Conservation (phyloP, 2,113 vertebrate genomes). For the Toxostoma redivivum region DNA sequence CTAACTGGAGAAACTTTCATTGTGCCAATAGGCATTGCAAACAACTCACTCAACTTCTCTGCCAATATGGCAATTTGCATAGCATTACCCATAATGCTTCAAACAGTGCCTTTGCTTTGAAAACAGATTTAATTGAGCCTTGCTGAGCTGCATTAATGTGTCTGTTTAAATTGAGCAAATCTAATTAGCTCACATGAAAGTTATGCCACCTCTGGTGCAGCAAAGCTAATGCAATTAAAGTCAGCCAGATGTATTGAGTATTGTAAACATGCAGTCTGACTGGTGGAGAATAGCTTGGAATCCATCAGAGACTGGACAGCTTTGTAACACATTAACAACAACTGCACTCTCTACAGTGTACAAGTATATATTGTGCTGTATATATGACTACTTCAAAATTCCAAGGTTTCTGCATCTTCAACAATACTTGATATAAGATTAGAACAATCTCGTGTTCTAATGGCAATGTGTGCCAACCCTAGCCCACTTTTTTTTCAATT, state of each 20-base stretch:
- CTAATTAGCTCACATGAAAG: conserved; percentile 76
- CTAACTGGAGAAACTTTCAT: conserved; percentile 47
- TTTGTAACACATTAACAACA: conserved; percentile 30
- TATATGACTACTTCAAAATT: neutral
- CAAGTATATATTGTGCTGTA: neutral
- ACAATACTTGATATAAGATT: neutral
- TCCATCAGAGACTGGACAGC: conserved; percentile 53
- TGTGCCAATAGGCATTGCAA: conserved; percentile 58
- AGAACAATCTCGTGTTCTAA: neutral
- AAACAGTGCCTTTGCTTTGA: conserved; percentile 68
- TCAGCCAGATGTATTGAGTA: conserved; percentile 70
- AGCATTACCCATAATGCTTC: conserved; percentile 74
- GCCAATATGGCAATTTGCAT: conserved; percentile 71
- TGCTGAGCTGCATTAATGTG: conserved; percentile 74
- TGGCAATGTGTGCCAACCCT: neutral
- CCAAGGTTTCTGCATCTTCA: neutral
- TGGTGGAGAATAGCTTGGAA: conserved; percentile 54
- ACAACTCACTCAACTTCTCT: conserved; percentile 57
- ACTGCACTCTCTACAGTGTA: neutral
- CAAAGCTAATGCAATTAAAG: conserved; percentile 75
- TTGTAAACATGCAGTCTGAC: conserved; percentile 65
- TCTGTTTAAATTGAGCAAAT: conserved; percentile 77
- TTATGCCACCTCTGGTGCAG: conserved; percentile 76
- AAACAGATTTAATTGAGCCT: conserved; percentile 77
- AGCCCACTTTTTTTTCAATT: neutral